Percentiles rank a stretch among this genome's conserved stretches.
Evolutionary conservation across 1,140 invertebrate species (phyloP).

Genomic region (Myzus persicae): DNA sequence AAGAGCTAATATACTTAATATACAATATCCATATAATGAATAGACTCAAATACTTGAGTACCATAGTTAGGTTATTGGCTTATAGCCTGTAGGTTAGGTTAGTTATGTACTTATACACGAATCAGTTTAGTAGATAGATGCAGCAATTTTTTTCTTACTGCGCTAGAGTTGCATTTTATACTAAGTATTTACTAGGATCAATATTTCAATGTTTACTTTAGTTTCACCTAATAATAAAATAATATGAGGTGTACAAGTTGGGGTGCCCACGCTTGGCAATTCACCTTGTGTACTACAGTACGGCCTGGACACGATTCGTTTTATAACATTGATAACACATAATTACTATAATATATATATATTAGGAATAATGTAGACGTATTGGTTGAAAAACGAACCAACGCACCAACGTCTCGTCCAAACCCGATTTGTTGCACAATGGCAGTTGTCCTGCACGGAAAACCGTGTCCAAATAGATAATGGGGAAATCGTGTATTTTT

Average conservation of each 20-base stretch:
- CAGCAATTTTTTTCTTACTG: neutral
- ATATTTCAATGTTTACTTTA: neutral
- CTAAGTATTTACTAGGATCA: neutral
- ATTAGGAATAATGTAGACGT: neutral
- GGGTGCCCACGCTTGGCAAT: neutral
- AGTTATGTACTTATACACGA: neutral
- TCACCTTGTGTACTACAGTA: neutral
- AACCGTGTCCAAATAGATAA: neutral
- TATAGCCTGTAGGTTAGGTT: neutral
- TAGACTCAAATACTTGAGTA: neutral
- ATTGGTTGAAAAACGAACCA: neutral
- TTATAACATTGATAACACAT: neutral
- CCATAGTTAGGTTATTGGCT: neutral
- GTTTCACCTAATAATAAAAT: neutral
- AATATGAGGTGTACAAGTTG: neutral
- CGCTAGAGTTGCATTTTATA: neutral
- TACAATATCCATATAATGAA: neutral
- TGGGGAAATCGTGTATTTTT: constrained; percentile 26
- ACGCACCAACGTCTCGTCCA: neutral
- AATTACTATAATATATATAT: neutral
- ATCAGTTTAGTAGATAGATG: neutral
- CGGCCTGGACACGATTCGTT: neutral
- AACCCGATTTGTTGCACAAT: neutral
- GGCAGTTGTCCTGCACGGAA: neutral
- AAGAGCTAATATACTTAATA: neutral